phyloP scores from a whole-genome alignment of 2,113 vertebrate genomes.

The Phyllopteryx taeniolatus region DNA sequence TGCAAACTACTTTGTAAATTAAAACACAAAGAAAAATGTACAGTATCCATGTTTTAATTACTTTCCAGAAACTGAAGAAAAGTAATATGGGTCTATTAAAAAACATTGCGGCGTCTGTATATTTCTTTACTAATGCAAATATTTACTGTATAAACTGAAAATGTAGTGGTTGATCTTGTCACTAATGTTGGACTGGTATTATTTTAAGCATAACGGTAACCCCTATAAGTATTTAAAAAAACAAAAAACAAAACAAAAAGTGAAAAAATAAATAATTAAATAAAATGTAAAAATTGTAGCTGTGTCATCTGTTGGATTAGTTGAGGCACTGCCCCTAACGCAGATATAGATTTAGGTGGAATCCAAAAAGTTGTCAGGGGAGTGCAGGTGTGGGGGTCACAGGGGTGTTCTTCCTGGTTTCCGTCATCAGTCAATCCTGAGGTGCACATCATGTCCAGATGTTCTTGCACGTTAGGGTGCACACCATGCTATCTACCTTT shows the following conservation, averaged over 20 bases:
- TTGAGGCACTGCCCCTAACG: not conserved
- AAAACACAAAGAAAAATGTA: too few species aligned
- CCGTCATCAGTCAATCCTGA: constrained; percentile 33
- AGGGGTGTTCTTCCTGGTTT: constrained; percentile 27
- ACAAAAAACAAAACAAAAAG: not conserved
- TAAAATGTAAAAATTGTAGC: not conserved
- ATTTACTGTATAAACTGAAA: too few species aligned
- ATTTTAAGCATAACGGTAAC: not conserved
- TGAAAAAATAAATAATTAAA: not conserved
- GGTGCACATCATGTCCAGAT: constrained; percentile 48
- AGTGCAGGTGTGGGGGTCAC: constrained; percentile 20
- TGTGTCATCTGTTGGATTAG: not conserved
- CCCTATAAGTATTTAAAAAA: not conserved
- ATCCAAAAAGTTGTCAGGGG: constrained; percentile 13
- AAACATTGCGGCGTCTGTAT: too few species aligned
- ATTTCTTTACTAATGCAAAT: too few species aligned
- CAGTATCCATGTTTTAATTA: not conserved
- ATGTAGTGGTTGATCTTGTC: not conserved
- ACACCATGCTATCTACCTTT: constrained; percentile 14
- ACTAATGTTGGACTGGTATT: not conserved
- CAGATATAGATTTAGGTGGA: not conserved
- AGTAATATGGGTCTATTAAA: too few species aligned
- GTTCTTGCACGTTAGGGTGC: constrained; percentile 29
- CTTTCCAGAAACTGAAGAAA: not conserved
- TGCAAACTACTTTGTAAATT: too few species aligned